Base-by-base conservation (phyloP, 2,113 vertebrate genomes). In the Ciconia maguari region DNA sequence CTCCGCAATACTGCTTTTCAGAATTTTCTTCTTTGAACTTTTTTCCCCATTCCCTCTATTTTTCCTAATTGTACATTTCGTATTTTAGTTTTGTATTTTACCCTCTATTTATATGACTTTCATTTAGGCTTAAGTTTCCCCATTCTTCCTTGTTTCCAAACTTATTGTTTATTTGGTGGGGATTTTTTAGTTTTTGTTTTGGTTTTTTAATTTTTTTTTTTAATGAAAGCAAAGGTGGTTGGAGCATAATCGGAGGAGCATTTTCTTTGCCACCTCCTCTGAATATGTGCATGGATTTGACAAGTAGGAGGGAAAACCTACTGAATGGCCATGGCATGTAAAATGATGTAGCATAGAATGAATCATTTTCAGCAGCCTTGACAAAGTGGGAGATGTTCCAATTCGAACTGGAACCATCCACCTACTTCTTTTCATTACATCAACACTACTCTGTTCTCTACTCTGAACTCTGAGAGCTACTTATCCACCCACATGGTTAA, bases 351-450 rank as follows among this genome's bases (percentile, higher is more conserved):
- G 29, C 65, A 75, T 2, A n/a, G 49, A 76, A 89, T 95, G 81
- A 97, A 76, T 96, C 80, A 94, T 93, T 94, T 94, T 90, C 78
- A 82, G 78, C 91, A 95, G 81, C 57, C 41, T 49, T 65, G 60
- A 44, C 8, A 2, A 74, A 85, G 70, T 91, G 69, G 83, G 89
- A 93, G 89, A 87, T 82, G 69, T 79, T 96, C 93, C 89, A 52
- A 29, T 84, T 91, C 1, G 0, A 92, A 89, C 61, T 87, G 72
- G 81, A 96, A 30, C 77, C 51, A 69, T 96, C 87, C 91, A 91
- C 95, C 94, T 77, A 92, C 77, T 87, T 93, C 57, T 96, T 52
- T 72, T 96, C 87, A 20, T 89, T 89, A 36, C 57, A 41, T 83
- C 2, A 8, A 38, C 2, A 6, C 21, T 88, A 36, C 70, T 71